Percentiles rank a stretch among this genome's conserved stretches.
These are phyloP conservation scores for Habropoda laboriosa DNA, from an alignment of 1,140 invertebrate genomes.

Conservation along the genomic window DNA sequence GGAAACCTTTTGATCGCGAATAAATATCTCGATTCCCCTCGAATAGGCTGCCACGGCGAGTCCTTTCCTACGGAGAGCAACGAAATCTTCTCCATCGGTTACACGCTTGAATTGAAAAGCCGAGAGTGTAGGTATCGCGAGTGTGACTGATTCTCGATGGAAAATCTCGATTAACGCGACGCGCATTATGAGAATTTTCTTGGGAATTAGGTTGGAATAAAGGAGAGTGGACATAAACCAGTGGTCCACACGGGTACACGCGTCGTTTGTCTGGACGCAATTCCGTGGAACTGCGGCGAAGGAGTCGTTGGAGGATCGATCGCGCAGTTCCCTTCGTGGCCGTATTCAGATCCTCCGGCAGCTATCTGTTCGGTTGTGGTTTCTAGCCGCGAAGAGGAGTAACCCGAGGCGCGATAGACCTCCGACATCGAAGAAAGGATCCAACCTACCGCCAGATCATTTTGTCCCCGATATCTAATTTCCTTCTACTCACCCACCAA, in stretches of 20 bases:
- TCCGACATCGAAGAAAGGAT: conserved; percentile 23
- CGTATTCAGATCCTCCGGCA: neutral
- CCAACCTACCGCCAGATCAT: conserved; percentile 18
- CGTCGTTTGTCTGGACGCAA: conserved; percentile 12
- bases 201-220: too few relatives aligned
- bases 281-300: neutral
- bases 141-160: too few relatives aligned
- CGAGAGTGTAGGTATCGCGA: too few relatives aligned
- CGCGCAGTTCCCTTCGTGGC: neutral
- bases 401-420: conserved; percentile 29
- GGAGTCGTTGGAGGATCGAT: conserved; percentile 25
- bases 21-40: neutral
- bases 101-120: too few relatives aligned
- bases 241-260: neutral
- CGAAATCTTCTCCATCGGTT: too few relatives aligned
- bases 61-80: too few relatives aligned
- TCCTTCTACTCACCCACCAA: neutral
- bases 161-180: too few relatives aligned
- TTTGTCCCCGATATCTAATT: conserved; percentile 50
- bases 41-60: neutral
- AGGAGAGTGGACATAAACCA: too few relatives aligned
- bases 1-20: neutral
- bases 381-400: neutral
- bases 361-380: conserved; percentile 20
- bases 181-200: too few relatives aligned